Conservation (phyloP, 2,888 invertebrate species). For the Thalpophila matura region DNA sequence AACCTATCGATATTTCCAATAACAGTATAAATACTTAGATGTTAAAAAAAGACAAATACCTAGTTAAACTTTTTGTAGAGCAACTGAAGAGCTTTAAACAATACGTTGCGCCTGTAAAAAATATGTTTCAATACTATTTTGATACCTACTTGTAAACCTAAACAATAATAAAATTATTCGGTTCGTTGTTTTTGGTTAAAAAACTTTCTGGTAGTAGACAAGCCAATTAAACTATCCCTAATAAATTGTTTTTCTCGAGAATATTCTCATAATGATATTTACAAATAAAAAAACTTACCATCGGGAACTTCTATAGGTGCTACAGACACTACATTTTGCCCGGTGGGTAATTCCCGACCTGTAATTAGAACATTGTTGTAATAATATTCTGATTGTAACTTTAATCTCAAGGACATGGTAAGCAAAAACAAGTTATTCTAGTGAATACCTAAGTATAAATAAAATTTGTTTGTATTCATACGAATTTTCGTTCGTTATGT, state of each 20-base stretch:
- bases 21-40: neutral
- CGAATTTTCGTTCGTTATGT: constrained; percentile 30
- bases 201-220: neutral
- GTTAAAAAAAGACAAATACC: neutral
- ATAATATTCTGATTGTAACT: constrained; percentile 55
- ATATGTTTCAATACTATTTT: too few relatives aligned
- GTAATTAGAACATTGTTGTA: constrained; percentile 76
- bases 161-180: too few relatives aligned
- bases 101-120: too few relatives aligned
- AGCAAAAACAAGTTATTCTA: constrained; percentile 15
- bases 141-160: too few relatives aligned
- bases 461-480: constrained; percentile 23
- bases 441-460: constrained; percentile 9
- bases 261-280: constrained; percentile 41
- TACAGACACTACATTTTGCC: constrained; percentile 89
- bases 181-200: too few relatives aligned
- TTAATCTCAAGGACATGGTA: constrained; percentile 14
- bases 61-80: neutral
- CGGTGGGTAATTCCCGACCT: constrained; percentile 88
- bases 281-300: constrained; percentile 78
- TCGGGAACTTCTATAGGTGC: constrained; percentile 88
- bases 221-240: neutral
- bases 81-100: too few relatives aligned
- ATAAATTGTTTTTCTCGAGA: constrained; percentile 15
- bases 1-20: neutral